A percentile compares a stretch with the other conserved stretches of the same genome.
phyloP scores from a whole-genome alignment of 2,113 vertebrate genomes.

The Tragelaphus buxtoni region DNA sequence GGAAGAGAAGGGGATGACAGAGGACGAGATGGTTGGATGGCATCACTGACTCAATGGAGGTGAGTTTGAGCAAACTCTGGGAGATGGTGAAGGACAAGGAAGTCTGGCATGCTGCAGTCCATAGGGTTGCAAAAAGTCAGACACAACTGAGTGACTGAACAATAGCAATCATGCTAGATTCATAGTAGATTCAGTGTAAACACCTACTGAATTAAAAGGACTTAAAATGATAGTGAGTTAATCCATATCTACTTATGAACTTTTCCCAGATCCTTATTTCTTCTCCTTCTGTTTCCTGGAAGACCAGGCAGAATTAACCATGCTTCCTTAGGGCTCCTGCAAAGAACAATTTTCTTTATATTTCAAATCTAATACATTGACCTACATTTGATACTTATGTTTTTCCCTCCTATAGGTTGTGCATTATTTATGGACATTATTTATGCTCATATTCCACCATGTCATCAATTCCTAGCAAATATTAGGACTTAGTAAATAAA shows the following conservation, averaged over 20 bases:
- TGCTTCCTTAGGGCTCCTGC: neutral
- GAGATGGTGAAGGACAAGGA: neutral
- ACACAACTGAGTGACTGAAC: fast-evolving
- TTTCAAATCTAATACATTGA: neutral
- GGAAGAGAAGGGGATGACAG: neutral
- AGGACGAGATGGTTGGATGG: neutral
- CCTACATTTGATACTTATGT: neutral
- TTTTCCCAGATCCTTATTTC: neutral
- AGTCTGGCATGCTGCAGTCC: neutral
- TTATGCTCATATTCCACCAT: neutral
- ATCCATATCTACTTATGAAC: neutral
- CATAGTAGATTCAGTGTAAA: neutral
- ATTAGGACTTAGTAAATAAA: neutral
- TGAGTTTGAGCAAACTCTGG: neutral
- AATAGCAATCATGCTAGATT: neutral
- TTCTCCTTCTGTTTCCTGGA: neutral
- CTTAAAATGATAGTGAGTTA: neutral
- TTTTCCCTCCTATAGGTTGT: neutral
- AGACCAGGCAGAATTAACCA: neutral
- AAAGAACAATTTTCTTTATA: neutral
- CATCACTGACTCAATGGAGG: neutral
- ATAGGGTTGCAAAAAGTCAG: neutral
- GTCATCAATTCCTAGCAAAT: neutral
- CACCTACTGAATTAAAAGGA: neutral
- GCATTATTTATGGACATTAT: neutral